These are phyloP conservation scores for Vulpes lagopus DNA, from an alignment of 2,113 vertebrate genomes.

Conservation along the genomic window DNA sequence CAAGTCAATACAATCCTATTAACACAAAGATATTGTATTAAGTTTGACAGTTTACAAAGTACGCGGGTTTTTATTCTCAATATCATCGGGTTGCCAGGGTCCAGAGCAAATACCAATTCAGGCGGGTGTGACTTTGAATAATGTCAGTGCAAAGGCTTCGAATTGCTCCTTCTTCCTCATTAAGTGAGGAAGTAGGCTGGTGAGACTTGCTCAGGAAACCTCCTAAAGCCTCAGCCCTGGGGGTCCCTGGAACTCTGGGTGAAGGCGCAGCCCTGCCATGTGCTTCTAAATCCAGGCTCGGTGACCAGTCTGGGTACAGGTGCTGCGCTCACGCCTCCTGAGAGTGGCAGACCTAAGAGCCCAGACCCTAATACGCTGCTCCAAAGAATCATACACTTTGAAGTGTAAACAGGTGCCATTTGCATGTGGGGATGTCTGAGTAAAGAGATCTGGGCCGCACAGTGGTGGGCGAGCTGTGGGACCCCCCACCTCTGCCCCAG, in stretches of 20 bases:
- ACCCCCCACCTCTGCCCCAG: too few species aligned
- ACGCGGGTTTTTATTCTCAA: constrained; percentile 78
- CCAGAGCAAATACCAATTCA: neutral
- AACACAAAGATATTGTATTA: constrained; percentile 78
- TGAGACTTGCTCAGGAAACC: rapidly evolving
- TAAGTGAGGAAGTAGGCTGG: neutral
- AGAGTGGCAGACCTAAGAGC: neutral
- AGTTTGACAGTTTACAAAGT: constrained; percentile 82
- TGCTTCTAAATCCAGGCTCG: neutral
- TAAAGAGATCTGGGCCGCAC: neutral
- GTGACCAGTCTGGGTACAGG: rapidly evolving
- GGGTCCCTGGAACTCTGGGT: rapidly evolving
- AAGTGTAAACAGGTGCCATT: neutral
- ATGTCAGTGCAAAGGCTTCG: neutral
- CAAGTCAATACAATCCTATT: constrained; percentile 82
- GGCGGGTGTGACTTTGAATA: constrained; percentile 62
- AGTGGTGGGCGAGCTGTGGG: rapidly evolving
- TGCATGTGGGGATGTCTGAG: neutral
- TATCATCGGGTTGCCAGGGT: constrained; percentile 56
- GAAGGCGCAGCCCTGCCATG: rapidly evolving
- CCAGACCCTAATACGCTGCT: neutral
- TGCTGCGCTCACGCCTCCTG: rapidly evolving
- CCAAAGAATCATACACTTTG: neutral
- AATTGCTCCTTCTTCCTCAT: neutral
- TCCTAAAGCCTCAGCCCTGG: neutral